Percentiles rank a stretch among this genome's conserved stretches.
Evolutionary conservation across 1,140 invertebrate species (phyloP).

Genomic region (Anadara kagoshimensis): DNA sequence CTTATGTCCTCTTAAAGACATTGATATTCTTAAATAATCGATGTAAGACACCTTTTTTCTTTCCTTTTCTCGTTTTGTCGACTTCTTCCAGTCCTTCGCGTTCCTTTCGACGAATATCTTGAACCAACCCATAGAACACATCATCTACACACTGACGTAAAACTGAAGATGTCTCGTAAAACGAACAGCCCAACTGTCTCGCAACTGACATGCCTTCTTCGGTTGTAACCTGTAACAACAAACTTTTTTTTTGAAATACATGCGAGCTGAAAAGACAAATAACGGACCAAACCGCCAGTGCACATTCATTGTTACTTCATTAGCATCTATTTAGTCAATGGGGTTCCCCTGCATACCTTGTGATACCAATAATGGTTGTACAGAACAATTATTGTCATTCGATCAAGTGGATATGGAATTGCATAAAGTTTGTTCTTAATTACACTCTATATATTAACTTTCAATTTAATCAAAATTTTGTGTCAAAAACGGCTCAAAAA

Average conservation of each 20-base stretch:
- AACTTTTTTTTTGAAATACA: no score
- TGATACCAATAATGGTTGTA: not conserved
- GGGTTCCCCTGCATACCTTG: not conserved
- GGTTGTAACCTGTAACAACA: constrained; percentile 77
- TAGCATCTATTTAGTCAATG: not conserved
- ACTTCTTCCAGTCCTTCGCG: constrained; percentile 33
- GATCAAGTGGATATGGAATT: not conserved
- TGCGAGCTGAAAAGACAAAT: constrained; percentile 76
- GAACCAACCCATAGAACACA: constrained; percentile 72
- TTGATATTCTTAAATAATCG: no score
- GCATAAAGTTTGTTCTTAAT: no score
- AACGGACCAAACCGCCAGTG: not conserved
- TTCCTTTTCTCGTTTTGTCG: no score
- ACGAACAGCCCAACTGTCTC: constrained; percentile 62
- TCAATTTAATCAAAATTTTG: no score
- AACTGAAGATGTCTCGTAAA: constrained; percentile 69
- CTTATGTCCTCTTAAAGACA: no score
- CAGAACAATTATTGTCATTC: not conserved
- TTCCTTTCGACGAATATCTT: constrained; percentile 71
- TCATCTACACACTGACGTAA: constrained; percentile 69
- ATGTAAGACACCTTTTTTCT: no score
- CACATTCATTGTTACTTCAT: not conserved
- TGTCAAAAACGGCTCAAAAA: no score
- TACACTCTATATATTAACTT: no score
- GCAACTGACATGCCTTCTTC: constrained; percentile 80